Evolutionary conservation across 2,113 vertebrate species (phyloP).

Genomic region (Brachypodius melanocephalos): DNA sequence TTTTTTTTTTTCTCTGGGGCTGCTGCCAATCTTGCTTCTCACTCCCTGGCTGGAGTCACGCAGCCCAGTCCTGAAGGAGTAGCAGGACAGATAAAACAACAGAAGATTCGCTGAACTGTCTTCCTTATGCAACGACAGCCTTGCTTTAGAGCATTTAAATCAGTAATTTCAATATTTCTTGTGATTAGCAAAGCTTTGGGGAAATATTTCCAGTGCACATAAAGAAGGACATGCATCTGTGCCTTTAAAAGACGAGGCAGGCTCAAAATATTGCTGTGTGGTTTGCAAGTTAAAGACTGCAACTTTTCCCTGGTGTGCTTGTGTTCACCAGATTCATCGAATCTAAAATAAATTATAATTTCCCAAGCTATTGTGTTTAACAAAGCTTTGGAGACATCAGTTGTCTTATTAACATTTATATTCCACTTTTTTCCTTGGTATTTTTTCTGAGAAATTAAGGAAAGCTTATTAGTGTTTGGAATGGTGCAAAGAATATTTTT

Average conservation of each 20-base stretch:
- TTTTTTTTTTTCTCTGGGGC: not conserved
- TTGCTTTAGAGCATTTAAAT: not conserved
- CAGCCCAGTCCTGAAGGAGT: not conserved
- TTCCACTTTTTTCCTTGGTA: constrained; percentile 59
- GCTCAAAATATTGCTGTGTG: constrained; percentile 23
- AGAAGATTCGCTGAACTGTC: not conserved
- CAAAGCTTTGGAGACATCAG: constrained; percentile 61
- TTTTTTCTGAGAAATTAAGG: constrained; percentile 67
- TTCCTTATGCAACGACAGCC: not conserved
- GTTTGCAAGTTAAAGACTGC: constrained; percentile 38
- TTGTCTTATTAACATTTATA: constrained; percentile 73
- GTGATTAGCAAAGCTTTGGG: constrained; percentile 28
- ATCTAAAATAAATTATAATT: constrained; percentile 54
- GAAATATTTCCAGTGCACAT: constrained; percentile 23
- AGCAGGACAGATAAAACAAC: not conserved
- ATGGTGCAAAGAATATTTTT: constrained; percentile 46
- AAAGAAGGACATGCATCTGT: not conserved
- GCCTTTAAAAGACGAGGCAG: constrained; percentile 47
- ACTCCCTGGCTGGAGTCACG: not conserved
- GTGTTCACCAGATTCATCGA: constrained; percentile 43
- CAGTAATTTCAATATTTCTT: constrained; percentile 1
- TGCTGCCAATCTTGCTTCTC: not conserved
- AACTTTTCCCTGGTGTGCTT: constrained; percentile 33
- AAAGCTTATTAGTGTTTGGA: constrained; percentile 65
- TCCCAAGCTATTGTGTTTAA: constrained; percentile 63